These are phyloP conservation scores for Notechis scutatus DNA, from an alignment of 2,113 vertebrate species.

Conservation along the genomic window DNA sequence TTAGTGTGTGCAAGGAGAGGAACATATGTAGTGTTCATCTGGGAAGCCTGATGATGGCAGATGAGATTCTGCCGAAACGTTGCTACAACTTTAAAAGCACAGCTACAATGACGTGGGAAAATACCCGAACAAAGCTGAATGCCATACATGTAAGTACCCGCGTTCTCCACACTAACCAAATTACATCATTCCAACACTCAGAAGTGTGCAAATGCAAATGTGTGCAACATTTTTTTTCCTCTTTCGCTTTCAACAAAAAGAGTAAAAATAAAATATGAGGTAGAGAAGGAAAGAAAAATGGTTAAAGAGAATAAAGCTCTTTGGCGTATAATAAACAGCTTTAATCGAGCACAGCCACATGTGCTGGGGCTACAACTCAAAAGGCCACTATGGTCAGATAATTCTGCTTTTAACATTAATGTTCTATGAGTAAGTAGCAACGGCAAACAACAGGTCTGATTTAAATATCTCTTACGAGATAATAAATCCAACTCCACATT, in stretches of 20 bases:
- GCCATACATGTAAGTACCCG: too few species aligned
- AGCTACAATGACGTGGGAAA: too few species aligned
- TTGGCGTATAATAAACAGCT: not conserved
- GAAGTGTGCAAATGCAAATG: not conserved
- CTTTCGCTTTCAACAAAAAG: not conserved
- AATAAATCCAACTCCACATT: not conserved
- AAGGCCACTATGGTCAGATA: not conserved
- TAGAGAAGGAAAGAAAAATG: not conserved
- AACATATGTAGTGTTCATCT: too few species aligned
- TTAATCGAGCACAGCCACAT: not conserved
- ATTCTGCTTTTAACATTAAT: not conserved
- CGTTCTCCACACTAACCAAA: not conserved
- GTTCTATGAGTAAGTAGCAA: not conserved
- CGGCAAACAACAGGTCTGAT: not conserved
- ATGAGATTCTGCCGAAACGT: too few species aligned
- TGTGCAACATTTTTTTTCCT: not conserved
- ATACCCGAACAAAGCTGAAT: too few species aligned
- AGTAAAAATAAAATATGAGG: not conserved
- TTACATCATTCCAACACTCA: not conserved
- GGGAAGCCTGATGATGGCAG: too few species aligned
- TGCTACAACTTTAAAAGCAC: too few species aligned
- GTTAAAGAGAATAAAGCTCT: not conserved
- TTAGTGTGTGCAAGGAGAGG: too few species aligned
- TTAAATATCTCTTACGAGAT: not conserved
- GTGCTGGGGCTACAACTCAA: not conserved